phyloP scores from a whole-genome alignment of 2,797 vertebrate species.

The Ctenopoma kingsleyae region DNA sequence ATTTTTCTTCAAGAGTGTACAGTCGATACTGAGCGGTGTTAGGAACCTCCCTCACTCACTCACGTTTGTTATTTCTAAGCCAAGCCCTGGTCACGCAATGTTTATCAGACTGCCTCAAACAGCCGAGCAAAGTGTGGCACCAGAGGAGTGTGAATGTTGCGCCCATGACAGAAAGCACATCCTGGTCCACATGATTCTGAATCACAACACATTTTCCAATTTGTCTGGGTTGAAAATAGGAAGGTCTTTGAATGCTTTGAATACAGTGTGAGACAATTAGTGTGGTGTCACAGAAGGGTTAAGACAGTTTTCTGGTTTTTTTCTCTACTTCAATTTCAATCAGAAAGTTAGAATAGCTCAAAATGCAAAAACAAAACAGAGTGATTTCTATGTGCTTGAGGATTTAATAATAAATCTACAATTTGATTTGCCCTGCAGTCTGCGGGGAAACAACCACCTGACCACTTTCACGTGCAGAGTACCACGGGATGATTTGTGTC shows the following conservation, averaged over 20 bases:
- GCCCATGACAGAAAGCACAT: constrained; percentile 40
- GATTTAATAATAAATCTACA: constrained; percentile 33
- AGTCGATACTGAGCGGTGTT: constrained; percentile 38
- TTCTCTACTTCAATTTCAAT: too few relatives aligned
- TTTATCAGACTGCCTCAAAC: constrained; percentile 75
- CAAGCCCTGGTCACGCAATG: constrained; percentile 73
- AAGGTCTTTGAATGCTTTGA: constrained; percentile 38
- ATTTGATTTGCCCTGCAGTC: constrained; percentile 43
- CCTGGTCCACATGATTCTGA: constrained; percentile 26
- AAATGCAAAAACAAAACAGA: constrained; percentile 14
- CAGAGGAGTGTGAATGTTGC: constrained; percentile 27
- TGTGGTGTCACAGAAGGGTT: constrained; percentile 7
- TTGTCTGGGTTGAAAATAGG: constrained; percentile 50
- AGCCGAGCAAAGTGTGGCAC: constrained; percentile 57
- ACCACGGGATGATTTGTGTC: constrained; percentile 73
- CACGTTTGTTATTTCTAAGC: constrained; percentile 75
- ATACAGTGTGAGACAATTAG: constrained; percentile 5
- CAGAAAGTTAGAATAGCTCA: not conserved
- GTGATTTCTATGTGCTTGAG: constrained; percentile 8
- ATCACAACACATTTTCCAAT: constrained; percentile 54
- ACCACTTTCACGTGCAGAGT: constrained; percentile 67
- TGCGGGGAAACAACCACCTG: constrained; percentile 70
- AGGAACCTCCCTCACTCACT: constrained; percentile 61
- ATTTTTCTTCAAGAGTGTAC: constrained; percentile 57
- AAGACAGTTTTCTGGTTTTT: not conserved